Conservation (phyloP, 2,797 vertebrate genomes). For the Numenius phaeopus region DNA sequence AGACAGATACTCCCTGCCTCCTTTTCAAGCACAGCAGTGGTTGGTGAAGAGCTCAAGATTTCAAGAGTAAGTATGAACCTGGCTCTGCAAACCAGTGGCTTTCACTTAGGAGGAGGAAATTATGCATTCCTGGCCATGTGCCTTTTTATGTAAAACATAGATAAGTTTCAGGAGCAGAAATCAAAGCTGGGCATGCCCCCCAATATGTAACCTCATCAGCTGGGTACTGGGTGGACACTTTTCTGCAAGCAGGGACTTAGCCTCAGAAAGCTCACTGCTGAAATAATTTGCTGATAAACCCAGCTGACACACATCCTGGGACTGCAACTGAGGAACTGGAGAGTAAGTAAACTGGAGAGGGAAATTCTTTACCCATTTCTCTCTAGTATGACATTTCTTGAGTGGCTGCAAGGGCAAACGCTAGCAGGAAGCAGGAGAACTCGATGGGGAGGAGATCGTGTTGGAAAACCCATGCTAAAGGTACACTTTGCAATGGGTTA, state of each 20-base stretch:
- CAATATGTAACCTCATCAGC: background rate
- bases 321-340: background rate
- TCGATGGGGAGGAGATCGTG: background rate
- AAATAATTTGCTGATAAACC: background rate
- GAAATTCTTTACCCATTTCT: background rate
- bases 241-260: background rate
- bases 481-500: accelerated
- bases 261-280: background rate
- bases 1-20: background rate
- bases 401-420: background rate
- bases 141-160: background rate
- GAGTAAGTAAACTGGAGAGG: background rate
- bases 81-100: background rate
- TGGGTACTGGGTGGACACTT: background rate
- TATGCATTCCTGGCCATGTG: accelerated
- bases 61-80: background rate
- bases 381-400: background rate
- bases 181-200: background rate
- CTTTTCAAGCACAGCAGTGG: background rate
- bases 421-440: background rate
- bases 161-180: background rate
- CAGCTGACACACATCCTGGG: background rate
- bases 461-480: background rate
- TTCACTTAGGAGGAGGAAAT: background rate
- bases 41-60: background rate